Conservation (phyloP, 2,888 invertebrate species). For the Tetramorium bicarinatum region DNA sequence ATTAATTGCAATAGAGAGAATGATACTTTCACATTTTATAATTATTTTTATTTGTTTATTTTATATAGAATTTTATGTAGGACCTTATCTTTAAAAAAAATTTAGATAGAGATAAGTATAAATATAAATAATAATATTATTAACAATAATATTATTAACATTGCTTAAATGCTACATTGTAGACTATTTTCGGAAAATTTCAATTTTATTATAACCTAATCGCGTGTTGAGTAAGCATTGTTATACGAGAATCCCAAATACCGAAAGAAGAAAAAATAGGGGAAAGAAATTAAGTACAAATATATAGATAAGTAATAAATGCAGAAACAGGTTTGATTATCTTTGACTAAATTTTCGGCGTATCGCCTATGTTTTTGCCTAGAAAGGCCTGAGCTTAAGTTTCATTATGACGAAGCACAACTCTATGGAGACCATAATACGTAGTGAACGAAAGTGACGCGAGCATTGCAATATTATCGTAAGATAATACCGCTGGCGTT, state of each 20-base stretch:
- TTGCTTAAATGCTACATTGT: constrained; percentile 47
- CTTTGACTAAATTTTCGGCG: constrained; percentile 73
- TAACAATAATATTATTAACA: constrained; percentile 50
- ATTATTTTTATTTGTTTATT: constrained; percentile 34
- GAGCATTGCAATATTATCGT: constrained; percentile 54
- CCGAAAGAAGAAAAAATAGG: constrained; percentile 61
- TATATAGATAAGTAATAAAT: constrained; percentile 59
- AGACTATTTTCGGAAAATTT: constrained; percentile 56
- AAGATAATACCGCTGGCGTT: constrained; percentile 6
- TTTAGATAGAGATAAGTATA: constrained; percentile 34
- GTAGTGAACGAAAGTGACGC: constrained; percentile 31
- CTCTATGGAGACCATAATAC: constrained; percentile 59
- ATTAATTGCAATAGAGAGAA: not conserved
- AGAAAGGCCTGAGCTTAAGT: constrained; percentile 70
- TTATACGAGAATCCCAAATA: constrained; percentile 67
- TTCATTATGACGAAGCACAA: constrained; percentile 73
- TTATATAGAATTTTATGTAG: not conserved
- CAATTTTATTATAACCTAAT: constrained; percentile 56
- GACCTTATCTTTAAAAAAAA: constrained; percentile 23
- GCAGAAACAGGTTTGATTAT: constrained; percentile 71
- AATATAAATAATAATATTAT: constrained; percentile 74
- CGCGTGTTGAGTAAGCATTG: constrained; percentile 56
- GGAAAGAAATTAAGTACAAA: constrained; percentile 44
- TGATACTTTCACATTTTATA: constrained; percentile 11
- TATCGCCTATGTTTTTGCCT: constrained; percentile 64